These are phyloP conservation scores for Lasius fuliginosus DNA, from an alignment of 2,888 invertebrate genomes.

Conservation along the genomic window DNA sequence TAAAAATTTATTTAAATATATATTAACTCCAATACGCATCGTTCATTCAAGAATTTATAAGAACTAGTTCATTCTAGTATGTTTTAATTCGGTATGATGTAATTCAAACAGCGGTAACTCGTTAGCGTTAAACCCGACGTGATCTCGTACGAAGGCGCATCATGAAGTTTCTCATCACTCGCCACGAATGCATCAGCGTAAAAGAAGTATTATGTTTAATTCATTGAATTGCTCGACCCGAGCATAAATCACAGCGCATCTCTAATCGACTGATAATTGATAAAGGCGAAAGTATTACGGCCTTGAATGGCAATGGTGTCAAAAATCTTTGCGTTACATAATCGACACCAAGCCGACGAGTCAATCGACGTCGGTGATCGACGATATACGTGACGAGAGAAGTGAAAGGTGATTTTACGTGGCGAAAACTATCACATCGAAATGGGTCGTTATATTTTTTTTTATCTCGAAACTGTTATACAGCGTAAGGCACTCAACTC, in stretches of 20 bases:
- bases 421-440: background rate
- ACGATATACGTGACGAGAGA: background rate
- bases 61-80: background rate
- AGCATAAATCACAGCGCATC: constrained; percentile 19
- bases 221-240: constrained; percentile 51
- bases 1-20: background rate
- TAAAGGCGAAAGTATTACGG: constrained; percentile 32
- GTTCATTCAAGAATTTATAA: background rate
- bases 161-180: too few relatives aligned
- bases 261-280: background rate
- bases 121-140: constrained; percentile 22
- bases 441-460: background rate
- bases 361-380: background rate
- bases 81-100: background rate
- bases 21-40: background rate
- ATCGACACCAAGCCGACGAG: background rate
- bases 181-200: constrained; percentile 11
- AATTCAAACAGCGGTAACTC: background rate
- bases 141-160: background rate
- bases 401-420: background rate
- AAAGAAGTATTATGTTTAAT: constrained; percentile 59
- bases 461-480: background rate
- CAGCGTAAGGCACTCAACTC: background rate
- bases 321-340: constrained; percentile 4
- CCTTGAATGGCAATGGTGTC: constrained; percentile 31